These are phyloP conservation scores for Palythoa grandis DNA, from an alignment of 92 coral and sea anemone species.

Conservation along the genomic window DNA sequence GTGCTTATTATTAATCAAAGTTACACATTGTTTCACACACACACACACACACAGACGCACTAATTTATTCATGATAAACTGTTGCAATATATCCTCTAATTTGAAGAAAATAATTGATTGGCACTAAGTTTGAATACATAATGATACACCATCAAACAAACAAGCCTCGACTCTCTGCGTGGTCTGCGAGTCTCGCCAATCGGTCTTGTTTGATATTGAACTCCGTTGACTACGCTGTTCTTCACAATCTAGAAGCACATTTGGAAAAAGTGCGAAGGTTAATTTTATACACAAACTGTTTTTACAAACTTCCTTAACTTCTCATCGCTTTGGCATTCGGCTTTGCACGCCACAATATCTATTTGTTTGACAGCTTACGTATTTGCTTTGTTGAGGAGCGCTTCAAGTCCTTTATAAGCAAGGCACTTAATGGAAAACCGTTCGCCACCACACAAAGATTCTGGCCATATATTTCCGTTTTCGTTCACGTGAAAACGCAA, in stretches of 20 bases:
- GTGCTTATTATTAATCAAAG: neutral
- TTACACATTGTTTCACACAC: neutral
- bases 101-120: neutral
- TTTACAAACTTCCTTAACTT: neutral
- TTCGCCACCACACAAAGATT: constrained; percentile 15
- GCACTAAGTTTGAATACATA: neutral
- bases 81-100: neutral
- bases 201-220: constrained; percentile 18
- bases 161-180: neutral
- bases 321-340: neutral
- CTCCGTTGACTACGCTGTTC: neutral
- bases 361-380: neutral
- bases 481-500: constrained; percentile 19
- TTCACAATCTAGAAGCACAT: neutral
- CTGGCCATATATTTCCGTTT: constrained; percentile 27
- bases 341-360: constrained; percentile 12
- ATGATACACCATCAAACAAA: neutral
- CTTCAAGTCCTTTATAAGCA: neutral
- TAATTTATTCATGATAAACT: neutral
- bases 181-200: constrained; percentile 34
- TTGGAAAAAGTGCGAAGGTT: neutral
- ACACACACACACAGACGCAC: neutral
- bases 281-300: neutral
- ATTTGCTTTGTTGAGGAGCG: neutral
- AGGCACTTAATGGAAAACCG: constrained; percentile 9